Conservation (phyloP, 2,888 invertebrate species). For the Abrostola tripartita region DNA sequence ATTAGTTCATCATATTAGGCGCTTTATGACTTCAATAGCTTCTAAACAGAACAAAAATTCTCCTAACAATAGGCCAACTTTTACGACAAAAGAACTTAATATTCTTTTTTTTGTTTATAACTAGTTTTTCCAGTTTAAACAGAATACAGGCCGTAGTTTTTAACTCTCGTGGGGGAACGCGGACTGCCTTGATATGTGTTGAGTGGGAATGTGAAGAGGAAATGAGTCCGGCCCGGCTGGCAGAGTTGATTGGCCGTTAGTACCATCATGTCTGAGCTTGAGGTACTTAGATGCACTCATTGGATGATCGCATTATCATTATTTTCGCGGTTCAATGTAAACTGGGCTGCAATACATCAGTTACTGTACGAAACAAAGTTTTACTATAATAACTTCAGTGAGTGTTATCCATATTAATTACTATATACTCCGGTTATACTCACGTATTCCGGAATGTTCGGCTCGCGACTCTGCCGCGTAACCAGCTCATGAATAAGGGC, state of each 20-base stretch:
- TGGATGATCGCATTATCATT: background rate
- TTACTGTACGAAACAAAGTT: background rate
- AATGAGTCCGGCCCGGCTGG: background rate
- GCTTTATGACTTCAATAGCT: background rate
- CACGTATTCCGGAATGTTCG: no score
- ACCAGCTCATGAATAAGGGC: no score
- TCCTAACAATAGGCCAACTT: background rate
- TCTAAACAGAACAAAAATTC: background rate
- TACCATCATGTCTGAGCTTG: slow-evolving; percentile 1
- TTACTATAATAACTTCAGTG: no score
- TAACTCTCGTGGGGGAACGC: background rate
- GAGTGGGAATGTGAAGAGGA: slow-evolving; percentile 4
- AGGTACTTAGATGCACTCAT: background rate
- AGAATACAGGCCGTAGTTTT: background rate
- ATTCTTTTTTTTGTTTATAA: no score
- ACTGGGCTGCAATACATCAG: background rate
- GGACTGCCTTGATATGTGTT: background rate
- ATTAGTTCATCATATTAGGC: background rate
- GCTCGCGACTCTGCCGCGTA: no score
- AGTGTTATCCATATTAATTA: no score
- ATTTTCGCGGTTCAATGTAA: background rate
- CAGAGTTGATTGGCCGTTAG: slow-evolving; percentile 1
- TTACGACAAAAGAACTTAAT: background rate
- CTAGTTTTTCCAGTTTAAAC: background rate
- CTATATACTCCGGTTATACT: no score